phyloP scores from a whole-genome alignment of 1,140 invertebrate species.

The Drosophila insularis region DNA sequence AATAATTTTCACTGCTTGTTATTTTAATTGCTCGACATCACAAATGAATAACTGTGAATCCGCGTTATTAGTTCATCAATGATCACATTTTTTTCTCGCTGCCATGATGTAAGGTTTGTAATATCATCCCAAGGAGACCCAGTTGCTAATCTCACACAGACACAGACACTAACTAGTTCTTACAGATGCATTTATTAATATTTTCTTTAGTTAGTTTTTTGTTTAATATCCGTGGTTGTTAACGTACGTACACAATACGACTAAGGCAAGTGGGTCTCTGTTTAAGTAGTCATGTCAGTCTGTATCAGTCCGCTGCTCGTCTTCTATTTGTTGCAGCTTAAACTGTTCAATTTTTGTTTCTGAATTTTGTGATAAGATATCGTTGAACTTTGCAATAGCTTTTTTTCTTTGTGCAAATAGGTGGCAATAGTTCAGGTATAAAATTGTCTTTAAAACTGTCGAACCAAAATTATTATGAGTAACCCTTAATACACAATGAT shows the following conservation, averaged over 20 bases:
- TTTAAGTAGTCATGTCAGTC: conserved; percentile 28
- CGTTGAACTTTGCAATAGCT: conserved; percentile 21
- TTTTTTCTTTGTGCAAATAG: conserved; percentile 43
- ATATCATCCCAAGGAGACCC: conserved; percentile 7
- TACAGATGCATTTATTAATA: neutral
- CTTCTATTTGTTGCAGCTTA: conserved; percentile 62
- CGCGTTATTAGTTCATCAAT: neutral
- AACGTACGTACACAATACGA: conserved; percentile 46
- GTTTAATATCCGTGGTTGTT: conserved; percentile 44
- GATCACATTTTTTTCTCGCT: neutral
- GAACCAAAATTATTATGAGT: neutral
- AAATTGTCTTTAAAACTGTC: neutral
- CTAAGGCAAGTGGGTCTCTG: conserved; percentile 46
- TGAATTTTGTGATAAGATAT: conserved; percentile 65
- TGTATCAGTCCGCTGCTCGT: conserved; percentile 28
- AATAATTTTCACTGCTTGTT: neutral
- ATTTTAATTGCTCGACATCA: neutral
- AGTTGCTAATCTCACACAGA: neutral
- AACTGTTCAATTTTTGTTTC: conserved; percentile 57
- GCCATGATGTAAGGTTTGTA: neutral
- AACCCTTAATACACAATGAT: neutral
- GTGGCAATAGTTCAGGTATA: conserved; percentile 40
- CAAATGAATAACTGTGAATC: neutral
- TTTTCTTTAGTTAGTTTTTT: neutral
- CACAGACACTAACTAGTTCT: neutral